Conservation (phyloP, 2,797 vertebrate species). For the Syngnathus rostellatus region DNA sequence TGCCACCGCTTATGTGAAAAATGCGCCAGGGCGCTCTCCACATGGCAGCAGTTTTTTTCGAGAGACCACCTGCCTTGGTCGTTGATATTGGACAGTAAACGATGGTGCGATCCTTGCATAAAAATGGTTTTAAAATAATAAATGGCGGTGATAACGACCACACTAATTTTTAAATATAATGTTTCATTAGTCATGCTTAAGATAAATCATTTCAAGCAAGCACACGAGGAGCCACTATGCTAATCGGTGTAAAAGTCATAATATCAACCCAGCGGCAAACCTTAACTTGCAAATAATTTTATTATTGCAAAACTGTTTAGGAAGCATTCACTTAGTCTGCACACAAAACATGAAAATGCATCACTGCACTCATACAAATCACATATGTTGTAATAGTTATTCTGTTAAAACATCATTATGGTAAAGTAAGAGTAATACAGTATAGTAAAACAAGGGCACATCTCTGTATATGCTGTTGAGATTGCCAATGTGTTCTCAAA, state of each 20-base stretch:
- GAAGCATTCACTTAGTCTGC: not conserved
- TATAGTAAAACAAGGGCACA: not conserved
- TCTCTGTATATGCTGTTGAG: not conserved
- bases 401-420: not conserved
- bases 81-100: not conserved
- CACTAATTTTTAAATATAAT: not conserved
- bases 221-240: not conserved
- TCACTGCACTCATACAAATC: not conserved
- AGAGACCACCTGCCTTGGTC: not conserved
- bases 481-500: not conserved
- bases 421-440: not conserved
- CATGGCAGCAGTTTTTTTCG: not conserved
- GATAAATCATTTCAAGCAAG: too few species aligned
- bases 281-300: constrained; percentile 51
- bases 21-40: not conserved
- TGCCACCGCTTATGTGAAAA: not conserved
- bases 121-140: not conserved
- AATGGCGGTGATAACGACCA: not conserved
- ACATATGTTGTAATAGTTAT: not conserved
- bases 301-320: constrained; percentile 59
- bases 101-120: not conserved
- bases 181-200: too few species aligned
- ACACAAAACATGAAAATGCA: constrained; percentile 22
- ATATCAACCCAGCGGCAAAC: constrained; percentile 1
- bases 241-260: not conserved